Evolutionary conservation across 1,140 invertebrate species (phyloP).

Genomic region (Ostrea denselamellosa): DNA sequence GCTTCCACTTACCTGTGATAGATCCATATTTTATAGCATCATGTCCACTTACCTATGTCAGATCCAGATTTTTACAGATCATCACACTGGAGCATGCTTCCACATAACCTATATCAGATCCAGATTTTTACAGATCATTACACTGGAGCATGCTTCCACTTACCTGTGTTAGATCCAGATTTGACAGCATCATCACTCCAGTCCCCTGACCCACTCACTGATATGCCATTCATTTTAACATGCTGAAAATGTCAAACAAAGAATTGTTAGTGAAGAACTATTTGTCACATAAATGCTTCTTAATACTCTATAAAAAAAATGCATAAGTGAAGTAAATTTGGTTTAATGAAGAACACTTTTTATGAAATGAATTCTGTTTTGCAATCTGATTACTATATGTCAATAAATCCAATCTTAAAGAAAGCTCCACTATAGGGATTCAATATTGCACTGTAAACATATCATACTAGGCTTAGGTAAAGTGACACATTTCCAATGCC

Average conservation of each 20-base stretch:
- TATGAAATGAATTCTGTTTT: not conserved
- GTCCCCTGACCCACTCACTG: conserved; percentile 1
- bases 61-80: no score
- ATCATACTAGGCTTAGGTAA: not conserved
- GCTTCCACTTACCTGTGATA: conserved; percentile 44
- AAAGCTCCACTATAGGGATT: not conserved
- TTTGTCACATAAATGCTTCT: no score
- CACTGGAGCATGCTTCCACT: not conserved
- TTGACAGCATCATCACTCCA: conserved; percentile 48
- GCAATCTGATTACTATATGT: not conserved
- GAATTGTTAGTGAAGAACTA: not conserved
- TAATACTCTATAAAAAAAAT: no score
- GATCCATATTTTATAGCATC: conserved; percentile 51
- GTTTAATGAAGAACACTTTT: no score
- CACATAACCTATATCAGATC: no score
- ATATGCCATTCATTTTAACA: conserved; percentile 14
- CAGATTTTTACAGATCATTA: no score
- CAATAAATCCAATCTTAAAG: not conserved
- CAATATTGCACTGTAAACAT: conserved; percentile 19
- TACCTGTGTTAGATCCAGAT: conserved; percentile 53
- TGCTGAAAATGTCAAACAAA: not conserved
- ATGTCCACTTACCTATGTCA: not conserved
- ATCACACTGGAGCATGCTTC: no score
- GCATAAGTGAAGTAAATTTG: no score
- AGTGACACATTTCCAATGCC: conserved; percentile 12